Percentiles rank a stretch among this genome's conserved stretches.
Conservation (phyloP, 2,888 invertebrate species). For the Rotaria socialis region DNA sequence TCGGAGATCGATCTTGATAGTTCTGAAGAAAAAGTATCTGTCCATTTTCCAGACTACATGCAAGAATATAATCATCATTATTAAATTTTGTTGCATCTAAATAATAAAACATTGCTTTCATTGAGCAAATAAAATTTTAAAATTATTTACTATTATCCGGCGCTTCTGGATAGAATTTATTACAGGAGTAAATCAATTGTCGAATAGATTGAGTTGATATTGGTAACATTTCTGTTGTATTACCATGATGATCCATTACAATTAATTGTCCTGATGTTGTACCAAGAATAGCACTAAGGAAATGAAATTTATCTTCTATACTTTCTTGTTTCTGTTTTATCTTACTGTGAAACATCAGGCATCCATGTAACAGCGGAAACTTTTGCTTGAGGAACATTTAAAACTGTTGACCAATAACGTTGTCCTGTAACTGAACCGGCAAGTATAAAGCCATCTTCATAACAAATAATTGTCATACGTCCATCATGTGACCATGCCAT, state of each 20-base stretch:
- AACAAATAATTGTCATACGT: constrained; percentile 93
- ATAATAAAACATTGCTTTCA: no score
- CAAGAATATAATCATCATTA: constrained; percentile 68
- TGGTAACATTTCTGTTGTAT: neutral
- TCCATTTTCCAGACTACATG: constrained; percentile 72
- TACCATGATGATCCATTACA: constrained; percentile 71
- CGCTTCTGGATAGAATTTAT: constrained; percentile 21
- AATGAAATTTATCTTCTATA: neutral
- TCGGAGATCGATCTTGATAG: neutral
- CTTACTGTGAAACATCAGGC: constrained; percentile 80
- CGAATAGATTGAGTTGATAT: neutral
- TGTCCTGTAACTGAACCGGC: constrained; percentile 95
- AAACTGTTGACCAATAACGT: constrained; percentile 94
- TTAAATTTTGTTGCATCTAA: constrained; percentile 38
- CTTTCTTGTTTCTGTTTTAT: neutral
- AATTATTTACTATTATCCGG: neutral
- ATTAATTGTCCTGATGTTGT: constrained; percentile 88
- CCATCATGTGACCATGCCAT: constrained; percentile 99
- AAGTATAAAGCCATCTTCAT: constrained; percentile 95
- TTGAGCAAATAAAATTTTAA: neutral
- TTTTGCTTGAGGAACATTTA: constrained; percentile 78
- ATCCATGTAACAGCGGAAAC: constrained; percentile 97
- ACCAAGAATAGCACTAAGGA: constrained; percentile 72
- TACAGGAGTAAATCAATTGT: constrained; percentile 23
- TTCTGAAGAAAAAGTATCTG: neutral